Evolutionary conservation across 2,888 invertebrate genomes (phyloP).

Genomic region (Bombylius discolor): DNA sequence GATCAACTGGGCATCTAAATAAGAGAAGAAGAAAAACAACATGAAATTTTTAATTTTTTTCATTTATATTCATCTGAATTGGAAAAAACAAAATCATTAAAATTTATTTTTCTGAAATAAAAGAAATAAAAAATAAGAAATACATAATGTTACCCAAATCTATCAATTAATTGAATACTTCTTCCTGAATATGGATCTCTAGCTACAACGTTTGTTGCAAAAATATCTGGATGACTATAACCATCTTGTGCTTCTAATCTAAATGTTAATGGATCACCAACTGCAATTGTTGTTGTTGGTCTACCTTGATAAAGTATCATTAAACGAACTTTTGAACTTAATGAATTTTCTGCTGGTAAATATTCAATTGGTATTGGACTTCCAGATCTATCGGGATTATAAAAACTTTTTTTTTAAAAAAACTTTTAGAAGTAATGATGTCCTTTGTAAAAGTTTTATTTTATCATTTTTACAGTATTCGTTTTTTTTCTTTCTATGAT

Average conservation of each 20-base stretch:
- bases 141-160: constrained; percentile 55
- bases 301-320: constrained; percentile 76
- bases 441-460: constrained; percentile 9
- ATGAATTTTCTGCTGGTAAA: constrained; percentile 77
- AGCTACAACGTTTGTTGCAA: constrained; percentile 85
- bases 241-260: constrained; percentile 80
- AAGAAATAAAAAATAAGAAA: background rate
- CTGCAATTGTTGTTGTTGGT: constrained; percentile 85
- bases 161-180: constrained; percentile 78
- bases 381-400: constrained; percentile 58
- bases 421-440: background rate
- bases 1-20: constrained; percentile 75
- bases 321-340: constrained; percentile 76
- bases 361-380: constrained; percentile 89
- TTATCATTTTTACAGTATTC: background rate
- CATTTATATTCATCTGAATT: background rate
- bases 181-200: constrained; percentile 84
- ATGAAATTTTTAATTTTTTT: background rate
- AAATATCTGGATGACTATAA: constrained; percentile 79
- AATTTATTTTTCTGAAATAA: background rate
- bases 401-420: constrained; percentile 33
- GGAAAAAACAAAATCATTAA: background rate
- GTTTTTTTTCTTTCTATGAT: too few relatives aligned
- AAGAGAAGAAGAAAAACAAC: background rate
- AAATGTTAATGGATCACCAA: constrained; percentile 83